Conservation (phyloP, 2,113 vertebrate genomes). For the Eulemur macaco region DNA sequence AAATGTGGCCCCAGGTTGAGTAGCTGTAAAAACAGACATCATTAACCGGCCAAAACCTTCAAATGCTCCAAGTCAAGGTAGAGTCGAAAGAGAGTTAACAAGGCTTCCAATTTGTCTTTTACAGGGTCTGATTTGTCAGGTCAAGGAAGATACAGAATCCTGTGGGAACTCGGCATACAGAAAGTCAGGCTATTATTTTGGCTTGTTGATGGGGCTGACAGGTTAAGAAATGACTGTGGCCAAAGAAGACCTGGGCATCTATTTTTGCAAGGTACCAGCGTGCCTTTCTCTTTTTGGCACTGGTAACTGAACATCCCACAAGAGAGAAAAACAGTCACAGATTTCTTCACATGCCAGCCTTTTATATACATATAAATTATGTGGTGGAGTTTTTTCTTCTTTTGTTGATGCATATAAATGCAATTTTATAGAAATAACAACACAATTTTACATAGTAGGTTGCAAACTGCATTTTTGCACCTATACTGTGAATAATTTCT, state of each 20-base stretch:
- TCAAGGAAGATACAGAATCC: background rate
- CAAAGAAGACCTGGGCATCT: background rate
- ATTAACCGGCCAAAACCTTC: background rate
- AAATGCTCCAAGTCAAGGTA: slow-evolving; percentile 22
- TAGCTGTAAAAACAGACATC: slow-evolving; percentile 12
- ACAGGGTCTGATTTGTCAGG: background rate
- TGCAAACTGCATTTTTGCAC: background rate
- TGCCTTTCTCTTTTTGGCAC: background rate
- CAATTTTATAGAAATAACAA: background rate
- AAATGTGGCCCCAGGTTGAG: background rate
- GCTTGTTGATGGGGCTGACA: background rate
- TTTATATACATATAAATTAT: background rate
- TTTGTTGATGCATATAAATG: background rate
- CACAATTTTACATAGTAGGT: background rate
- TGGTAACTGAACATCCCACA: background rate
- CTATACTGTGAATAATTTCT: background rate
- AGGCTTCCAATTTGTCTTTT: slow-evolving; percentile 44
- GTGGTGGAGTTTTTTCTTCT: background rate
- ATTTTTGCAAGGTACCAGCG: background rate
- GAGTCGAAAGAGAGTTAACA: slow-evolving; percentile 19
- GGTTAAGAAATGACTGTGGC: slow-evolving; percentile 6
- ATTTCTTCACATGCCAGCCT: background rate
- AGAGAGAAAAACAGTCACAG: background rate
- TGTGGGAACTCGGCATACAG: background rate
- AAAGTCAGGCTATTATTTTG: background rate